Evolutionary conservation across 2,797 vertebrate genomes (phyloP), one percentile per base, ranked within the genome.

Genomic region (Tangara arthus): DNA sequence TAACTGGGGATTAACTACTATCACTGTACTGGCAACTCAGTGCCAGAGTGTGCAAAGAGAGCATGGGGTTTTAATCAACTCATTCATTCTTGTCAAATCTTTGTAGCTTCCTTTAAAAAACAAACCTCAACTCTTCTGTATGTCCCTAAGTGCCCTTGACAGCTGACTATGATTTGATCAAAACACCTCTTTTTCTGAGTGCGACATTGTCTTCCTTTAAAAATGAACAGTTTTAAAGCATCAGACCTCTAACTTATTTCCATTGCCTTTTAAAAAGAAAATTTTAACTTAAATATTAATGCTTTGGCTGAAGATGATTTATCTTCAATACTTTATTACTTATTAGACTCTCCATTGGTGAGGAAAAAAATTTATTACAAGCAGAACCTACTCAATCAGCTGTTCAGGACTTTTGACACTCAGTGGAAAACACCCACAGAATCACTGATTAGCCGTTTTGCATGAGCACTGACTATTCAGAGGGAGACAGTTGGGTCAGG

Each of bases 1-100:
- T 92, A 91, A 59, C 87, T 93, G 50, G 55, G 69, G 78, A 95
- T 96, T 96, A 90, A 86, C 77, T 90, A 73, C 93, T 95, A 80
- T 94, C 70, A 91, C 28, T 71, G 22, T 76, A 52, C 73, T 91
- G 76, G 91, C 63, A 86, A 91, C 89, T 93, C 55, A 78, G 59
- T 2, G 1, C 46, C 66, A 91, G 28, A 70, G 63, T 89, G 83
- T 92, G 84, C 77, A 82, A 61, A 93, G 72, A 80, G 35, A 82
- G 55, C 2, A 3, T 49, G 39, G 44, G 82, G 92, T 89, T 96
- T 93, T 75, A 95, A 92, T 97, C 49, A 82, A 69, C 56, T 75
- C 64, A 56, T 92, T 93, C 50, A 91, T 73, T 94, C 90, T 82
- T 93, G 82, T 88, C 59, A 94, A 83, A 72, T 82, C 69, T 92